Base-by-base conservation (phyloP, 35 echinoderm and acorn worm species). In the Lytechinus pictus region DNA sequence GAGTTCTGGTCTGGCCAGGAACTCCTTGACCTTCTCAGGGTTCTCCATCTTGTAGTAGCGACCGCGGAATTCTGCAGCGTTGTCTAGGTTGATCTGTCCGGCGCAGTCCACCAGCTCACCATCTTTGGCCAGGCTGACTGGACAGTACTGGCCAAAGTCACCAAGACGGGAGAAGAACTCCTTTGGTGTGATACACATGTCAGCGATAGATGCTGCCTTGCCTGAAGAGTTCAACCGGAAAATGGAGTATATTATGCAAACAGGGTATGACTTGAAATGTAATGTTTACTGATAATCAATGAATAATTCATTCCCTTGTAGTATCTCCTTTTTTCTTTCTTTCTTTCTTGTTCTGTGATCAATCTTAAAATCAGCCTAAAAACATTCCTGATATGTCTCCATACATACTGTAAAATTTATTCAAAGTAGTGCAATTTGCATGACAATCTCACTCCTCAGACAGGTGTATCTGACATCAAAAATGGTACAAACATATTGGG, bases 11-110 rank as follows among this genome's bases (percentile, higher is more conserved):
- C 94, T 89, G 66, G 95, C 96, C 24, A 99, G 86, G 95, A 99
- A 99, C 87, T 97, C 95, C 60, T 95, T 94, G 53, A 98, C 44
- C 52, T 98, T 97, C n/a, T 96, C 95, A 86, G 91, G 72, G 92
- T 95, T 96, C 54, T 97, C 98, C 97, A 99, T 98, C 94, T 99
- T 99, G 97, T 99, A 99, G 90, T 99, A 99, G 8, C 98, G 88
- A 44, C 96, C 98, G 21, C 98, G 96, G 91, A 99, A 99, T 89
- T 99, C 98, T 8, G 97, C 98, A 4, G 98, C 97, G 21, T 97
- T 89, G 52, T 97, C 96, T 92, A 97, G 92, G 52, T 16, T 54
- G 61, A 95, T 21, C 44, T 98, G 95, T 10, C 95, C 95, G 5
- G 98, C 97, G 86, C 98, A 98, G 94, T 99, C 97, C 1, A 99